Conservation (phyloP, 35 echinoderm and acorn worm genomes). For the Ophioderma brevispina region DNA sequence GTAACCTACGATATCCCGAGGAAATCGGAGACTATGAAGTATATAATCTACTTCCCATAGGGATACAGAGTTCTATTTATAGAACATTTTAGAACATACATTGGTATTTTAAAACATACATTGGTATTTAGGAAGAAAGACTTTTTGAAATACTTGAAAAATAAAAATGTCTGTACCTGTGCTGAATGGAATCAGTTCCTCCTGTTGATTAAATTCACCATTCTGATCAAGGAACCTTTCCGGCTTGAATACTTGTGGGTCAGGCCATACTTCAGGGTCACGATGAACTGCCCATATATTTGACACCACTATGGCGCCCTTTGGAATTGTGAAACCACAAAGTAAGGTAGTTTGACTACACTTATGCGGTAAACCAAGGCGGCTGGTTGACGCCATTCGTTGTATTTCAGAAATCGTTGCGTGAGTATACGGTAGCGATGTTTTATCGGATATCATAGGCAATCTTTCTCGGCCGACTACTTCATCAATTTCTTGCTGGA, state of each 20-base stretch:
- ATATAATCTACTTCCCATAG: too few species aligned
- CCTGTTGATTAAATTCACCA: conserved; percentile 31
- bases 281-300: conserved; percentile 50
- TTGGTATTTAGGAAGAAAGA: too few species aligned
- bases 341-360: conserved; percentile 7
- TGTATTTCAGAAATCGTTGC: conserved; percentile 61
- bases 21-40: too few species aligned
- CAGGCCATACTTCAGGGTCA: conserved; percentile 20
- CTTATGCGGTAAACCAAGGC: conserved; percentile 55
- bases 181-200: conserved; percentile 82
- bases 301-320: conserved; percentile 20
- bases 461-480: conserved; percentile 58
- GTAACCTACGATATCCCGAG: too few species aligned
- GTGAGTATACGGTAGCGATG: conserved; percentile 52
- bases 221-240: conserved; percentile 71
- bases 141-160: too few species aligned
- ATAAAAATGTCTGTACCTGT: too few species aligned
- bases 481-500: conserved; percentile 49
- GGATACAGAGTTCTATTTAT: too few species aligned
- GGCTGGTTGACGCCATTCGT: conserved; percentile 29
- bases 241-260: conserved; percentile 63
- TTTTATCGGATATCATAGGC: conserved; percentile 48
- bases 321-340: conserved; percentile 51
- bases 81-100: too few species aligned
- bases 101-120: too few species aligned